Evolutionary conservation across 2,797 vertebrate species (phyloP).

Genomic region (Allobates femoralis): DNA sequence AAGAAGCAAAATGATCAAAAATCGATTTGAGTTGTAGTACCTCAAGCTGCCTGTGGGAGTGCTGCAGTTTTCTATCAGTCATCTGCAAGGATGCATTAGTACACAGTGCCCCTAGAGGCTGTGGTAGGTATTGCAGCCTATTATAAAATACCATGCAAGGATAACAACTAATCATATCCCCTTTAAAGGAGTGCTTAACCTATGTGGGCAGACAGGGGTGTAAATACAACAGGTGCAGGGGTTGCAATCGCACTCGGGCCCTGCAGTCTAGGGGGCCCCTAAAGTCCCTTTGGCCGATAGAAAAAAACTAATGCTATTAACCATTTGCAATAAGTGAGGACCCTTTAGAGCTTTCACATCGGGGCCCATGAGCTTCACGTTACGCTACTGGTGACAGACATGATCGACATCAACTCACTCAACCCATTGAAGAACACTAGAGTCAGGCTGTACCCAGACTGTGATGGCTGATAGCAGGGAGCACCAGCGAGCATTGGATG

Average conservation of each 20-base stretch:
- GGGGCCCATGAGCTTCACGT: too few species aligned
- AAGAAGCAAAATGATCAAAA: not conserved
- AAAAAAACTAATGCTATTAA: too few species aligned
- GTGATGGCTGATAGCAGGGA: slow-evolving; percentile 1
- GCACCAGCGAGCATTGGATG: not conserved
- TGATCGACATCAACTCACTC: too few species aligned
- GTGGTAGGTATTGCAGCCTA: not conserved
- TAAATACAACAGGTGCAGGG: too few species aligned
- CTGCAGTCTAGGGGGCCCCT: too few species aligned
- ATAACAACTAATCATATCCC: not conserved
- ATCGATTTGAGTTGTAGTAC: not conserved
- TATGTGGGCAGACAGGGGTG: not conserved
- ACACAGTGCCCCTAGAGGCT: not conserved
- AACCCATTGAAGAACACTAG: too few species aligned
- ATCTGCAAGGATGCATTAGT: too few species aligned
- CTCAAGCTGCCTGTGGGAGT: not conserved
- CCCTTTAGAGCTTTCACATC: too few species aligned
- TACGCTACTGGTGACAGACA: too few species aligned
- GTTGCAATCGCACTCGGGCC: too few species aligned
- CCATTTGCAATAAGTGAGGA: too few species aligned
- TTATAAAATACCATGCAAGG: not conserved
- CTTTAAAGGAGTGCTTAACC: not conserved
- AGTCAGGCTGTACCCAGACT: not conserved
- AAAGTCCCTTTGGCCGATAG: too few species aligned
- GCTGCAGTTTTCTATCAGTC: not conserved